Evolutionary conservation across 2,797 vertebrate genomes (phyloP).

Genomic region (Phataginus tetradactyla): DNA sequence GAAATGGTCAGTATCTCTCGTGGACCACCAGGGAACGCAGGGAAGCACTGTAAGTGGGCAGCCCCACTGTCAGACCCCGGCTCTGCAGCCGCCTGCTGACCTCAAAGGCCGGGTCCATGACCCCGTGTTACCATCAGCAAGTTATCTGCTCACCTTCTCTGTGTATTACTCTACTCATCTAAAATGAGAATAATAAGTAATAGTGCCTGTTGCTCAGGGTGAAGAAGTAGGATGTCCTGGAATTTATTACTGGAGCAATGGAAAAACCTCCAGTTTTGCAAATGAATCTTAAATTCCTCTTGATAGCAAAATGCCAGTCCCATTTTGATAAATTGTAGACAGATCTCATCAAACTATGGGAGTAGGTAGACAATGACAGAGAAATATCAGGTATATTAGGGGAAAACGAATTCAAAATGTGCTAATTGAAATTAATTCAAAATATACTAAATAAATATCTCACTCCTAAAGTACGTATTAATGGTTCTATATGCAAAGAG

Average conservation of each 20-base stretch:
- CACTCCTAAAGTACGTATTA: background rate
- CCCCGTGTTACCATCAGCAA: background rate
- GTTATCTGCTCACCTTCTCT: background rate
- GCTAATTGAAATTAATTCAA: background rate
- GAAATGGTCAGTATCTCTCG: slow-evolving; percentile 86
- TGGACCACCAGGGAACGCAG: accelerated
- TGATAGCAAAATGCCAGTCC: background rate
- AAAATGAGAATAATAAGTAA: background rate
- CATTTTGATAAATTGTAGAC: slow-evolving; percentile 25
- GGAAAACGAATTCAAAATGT: background rate
- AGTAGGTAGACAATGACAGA: slow-evolving; percentile 16
- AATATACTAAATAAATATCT: background rate
- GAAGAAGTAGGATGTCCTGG: background rate
- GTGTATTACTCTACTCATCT: background rate
- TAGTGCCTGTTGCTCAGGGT: background rate
- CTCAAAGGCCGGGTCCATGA: background rate
- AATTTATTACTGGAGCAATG: background rate
- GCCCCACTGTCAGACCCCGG: accelerated
- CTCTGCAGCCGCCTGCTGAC: background rate
- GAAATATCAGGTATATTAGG: background rate
- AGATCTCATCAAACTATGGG: background rate
- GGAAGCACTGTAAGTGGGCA: background rate
- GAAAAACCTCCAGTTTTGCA: background rate
- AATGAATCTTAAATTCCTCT: slow-evolving; percentile 16
- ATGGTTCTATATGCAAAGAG: background rate